Evolutionary conservation across 2,888 invertebrate species (phyloP).

Genomic region (Agrypnus murinus): DNA sequence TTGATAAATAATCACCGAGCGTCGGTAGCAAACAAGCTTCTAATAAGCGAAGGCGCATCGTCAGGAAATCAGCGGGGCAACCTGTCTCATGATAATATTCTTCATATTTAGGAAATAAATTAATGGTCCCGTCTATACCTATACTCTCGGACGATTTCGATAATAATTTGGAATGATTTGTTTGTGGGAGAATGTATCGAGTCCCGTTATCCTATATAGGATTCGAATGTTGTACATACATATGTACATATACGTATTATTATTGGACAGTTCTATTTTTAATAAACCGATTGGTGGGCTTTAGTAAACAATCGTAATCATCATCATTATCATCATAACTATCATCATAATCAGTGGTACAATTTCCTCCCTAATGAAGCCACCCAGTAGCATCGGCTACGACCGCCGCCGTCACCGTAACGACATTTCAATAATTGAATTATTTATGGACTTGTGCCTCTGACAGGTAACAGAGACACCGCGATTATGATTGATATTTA

Average conservation of each 20-base stretch:
- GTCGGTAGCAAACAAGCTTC: slow-evolving; percentile 30
- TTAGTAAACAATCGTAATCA: slow-evolving; percentile 36
- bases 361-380: slow-evolving; percentile 66
- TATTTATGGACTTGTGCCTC: slow-evolving; percentile 65
- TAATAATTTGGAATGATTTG: slow-evolving; percentile 64
- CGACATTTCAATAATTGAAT: slow-evolving; percentile 70
- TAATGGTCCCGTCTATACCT: background rate
- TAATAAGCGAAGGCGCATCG: slow-evolving; percentile 9
- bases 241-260: background rate
- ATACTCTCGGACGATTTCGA: background rate
- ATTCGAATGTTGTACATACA: no score
- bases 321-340: slow-evolving; percentile 53
- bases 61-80: slow-evolving; percentile 56
- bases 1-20: no score
- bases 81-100: slow-evolving; percentile 38
- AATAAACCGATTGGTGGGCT: slow-evolving; percentile 33
- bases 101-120: background rate
- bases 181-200: slow-evolving; percentile 59
- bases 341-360: slow-evolving; percentile 53
- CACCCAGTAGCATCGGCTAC: slow-evolving; percentile 64
- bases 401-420: slow-evolving; percentile 58
- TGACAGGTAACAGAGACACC: slow-evolving; percentile 59
- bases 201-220: slow-evolving; percentile 24
- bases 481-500: slow-evolving; percentile 66
- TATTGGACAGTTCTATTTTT: slow-evolving; percentile 28